These are phyloP conservation scores for Dyspetes luteomarginatus DNA, from an alignment of 2,888 invertebrate species.

Conservation along the genomic window DNA sequence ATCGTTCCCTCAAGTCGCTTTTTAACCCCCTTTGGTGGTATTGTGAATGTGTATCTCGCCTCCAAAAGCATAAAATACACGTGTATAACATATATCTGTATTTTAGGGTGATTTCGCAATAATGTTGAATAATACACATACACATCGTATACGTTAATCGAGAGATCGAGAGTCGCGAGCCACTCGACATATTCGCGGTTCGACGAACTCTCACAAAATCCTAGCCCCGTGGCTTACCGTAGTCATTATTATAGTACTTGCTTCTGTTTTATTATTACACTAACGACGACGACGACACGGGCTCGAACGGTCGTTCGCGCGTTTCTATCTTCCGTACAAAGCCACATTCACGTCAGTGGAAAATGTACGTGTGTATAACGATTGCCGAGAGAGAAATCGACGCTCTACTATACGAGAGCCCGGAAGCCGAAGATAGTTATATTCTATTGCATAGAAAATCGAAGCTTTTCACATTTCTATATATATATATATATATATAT, in stretches of 20 bases:
- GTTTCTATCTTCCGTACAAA: conserved; percentile 54
- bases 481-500: no score
- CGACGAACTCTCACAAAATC: conserved; percentile 80
- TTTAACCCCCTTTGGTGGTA: conserved; percentile 57
- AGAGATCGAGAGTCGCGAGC: conserved; percentile 64
- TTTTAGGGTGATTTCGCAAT: conserved; percentile 30
- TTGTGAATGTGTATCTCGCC: conserved; percentile 51
- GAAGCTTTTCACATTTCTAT: no score
- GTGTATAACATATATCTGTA: conserved; percentile 22
- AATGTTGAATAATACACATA: conserved; percentile 36
- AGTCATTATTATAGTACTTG: conserved; percentile 77
- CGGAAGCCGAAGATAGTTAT: conserved; percentile 26
- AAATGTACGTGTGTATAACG: conserved; percentile 48
- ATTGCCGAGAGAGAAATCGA: conserved; percentile 48
- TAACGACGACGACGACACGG: conserved; percentile 73
- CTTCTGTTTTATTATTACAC: conserved; percentile 77
- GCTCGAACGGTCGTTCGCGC: conserved; percentile 36
- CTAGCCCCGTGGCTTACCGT: conserved; percentile 70
- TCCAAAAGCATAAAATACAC: conserved; percentile 42
- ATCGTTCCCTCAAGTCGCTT: conserved; percentile 50
- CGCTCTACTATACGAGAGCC: background rate
- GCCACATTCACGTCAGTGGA: conserved; percentile 27
- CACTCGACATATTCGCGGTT: conserved; percentile 80
- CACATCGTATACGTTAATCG: conserved; percentile 35
- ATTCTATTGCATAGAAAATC: conserved; percentile 9